Conservation (phyloP, 2,888 invertebrate genomes). For the Drosophila parthenogenetica region DNA sequence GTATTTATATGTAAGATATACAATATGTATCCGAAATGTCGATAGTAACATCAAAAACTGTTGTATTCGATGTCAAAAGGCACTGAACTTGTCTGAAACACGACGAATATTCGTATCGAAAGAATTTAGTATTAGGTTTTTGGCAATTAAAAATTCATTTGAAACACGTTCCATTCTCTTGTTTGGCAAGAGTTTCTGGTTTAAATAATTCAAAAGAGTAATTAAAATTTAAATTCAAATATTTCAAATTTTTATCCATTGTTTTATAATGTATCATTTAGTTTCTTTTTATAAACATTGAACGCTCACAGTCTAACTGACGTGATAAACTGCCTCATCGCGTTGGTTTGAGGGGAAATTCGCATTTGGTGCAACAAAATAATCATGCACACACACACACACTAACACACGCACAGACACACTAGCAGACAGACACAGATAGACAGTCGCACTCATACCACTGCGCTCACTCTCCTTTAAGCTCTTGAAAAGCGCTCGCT, state of each 20-base stretch:
- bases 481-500: slow-evolving; percentile 18
- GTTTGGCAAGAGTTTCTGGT: slow-evolving; percentile 1
- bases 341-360: slow-evolving; percentile 27
- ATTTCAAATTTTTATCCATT: neutral
- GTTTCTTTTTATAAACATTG: neutral
- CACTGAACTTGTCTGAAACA: slow-evolving; percentile 50
- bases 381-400: slow-evolving; percentile 16
- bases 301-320: slow-evolving; percentile 19
- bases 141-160: slow-evolving; percentile 31
- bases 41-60: slow-evolving; percentile 15
- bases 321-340: slow-evolving; percentile 16
- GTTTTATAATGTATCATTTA: neutral
- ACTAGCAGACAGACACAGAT: neutral
- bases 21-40: slow-evolving; percentile 12
- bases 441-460: neutral
- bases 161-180: slow-evolving; percentile 24
- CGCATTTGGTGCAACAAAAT: slow-evolving; percentile 39
- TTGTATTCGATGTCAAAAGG: slow-evolving; percentile 25
- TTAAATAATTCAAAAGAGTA: neutral
- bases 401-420: slow-evolving; percentile 1
- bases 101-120: slow-evolving; percentile 14
- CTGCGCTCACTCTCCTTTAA: slow-evolving; percentile 12
- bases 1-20: slow-evolving; percentile 15
- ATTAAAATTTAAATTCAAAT: neutral
- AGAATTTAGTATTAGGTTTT: slow-evolving; percentile 28